Percentiles rank a stretch among this genome's conserved stretches.
These are phyloP conservation scores for Hyphantria cunea DNA, from an alignment of 1,140 invertebrate species.

Conservation along the genomic window DNA sequence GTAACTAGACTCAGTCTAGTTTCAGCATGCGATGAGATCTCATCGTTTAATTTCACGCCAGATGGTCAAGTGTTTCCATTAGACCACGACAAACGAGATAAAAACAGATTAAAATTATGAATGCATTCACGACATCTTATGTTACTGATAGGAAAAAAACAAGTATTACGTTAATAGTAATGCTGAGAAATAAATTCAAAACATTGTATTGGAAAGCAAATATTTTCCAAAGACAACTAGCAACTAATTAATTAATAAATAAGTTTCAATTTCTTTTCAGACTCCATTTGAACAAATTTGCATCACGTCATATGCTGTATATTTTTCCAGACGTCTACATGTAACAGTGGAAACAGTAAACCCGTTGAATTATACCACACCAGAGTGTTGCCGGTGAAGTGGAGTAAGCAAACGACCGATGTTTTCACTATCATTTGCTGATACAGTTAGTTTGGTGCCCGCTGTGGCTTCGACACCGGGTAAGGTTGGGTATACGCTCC, in stretches of 20 bases:
- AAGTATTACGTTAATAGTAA: too few relatives aligned
- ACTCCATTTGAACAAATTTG: too few relatives aligned
- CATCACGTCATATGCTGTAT: too few relatives aligned
- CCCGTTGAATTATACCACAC: constrained; percentile 28
- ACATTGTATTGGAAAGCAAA: too few relatives aligned
- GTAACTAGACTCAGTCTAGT: constrained; percentile 36
- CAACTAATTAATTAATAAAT: too few relatives aligned
- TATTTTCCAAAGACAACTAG: too few relatives aligned
- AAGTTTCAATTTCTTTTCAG: too few relatives aligned
- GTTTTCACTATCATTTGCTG: constrained; percentile 35
- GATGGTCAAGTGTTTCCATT: constrained; percentile 28
- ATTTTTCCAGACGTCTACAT: background rate
- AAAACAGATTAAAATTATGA: too few relatives aligned
- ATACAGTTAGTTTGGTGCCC: constrained; percentile 37
- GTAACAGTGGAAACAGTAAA: constrained; percentile 25
- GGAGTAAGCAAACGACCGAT: constrained; percentile 37
- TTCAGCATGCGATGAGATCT: constrained; percentile 42
- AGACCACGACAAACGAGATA: background rate
- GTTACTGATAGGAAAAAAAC: too few relatives aligned
- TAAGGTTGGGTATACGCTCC: constrained; percentile 11
- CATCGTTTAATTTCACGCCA: constrained; percentile 58
- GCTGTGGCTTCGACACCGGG: constrained; percentile 26
- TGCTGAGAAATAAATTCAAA: too few relatives aligned
- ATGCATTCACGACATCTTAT: too few relatives aligned
- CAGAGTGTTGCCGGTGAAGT: constrained; percentile 25